Conservation (phyloP, 1,140 invertebrate species). For the Piezodorus guildinii region DNA sequence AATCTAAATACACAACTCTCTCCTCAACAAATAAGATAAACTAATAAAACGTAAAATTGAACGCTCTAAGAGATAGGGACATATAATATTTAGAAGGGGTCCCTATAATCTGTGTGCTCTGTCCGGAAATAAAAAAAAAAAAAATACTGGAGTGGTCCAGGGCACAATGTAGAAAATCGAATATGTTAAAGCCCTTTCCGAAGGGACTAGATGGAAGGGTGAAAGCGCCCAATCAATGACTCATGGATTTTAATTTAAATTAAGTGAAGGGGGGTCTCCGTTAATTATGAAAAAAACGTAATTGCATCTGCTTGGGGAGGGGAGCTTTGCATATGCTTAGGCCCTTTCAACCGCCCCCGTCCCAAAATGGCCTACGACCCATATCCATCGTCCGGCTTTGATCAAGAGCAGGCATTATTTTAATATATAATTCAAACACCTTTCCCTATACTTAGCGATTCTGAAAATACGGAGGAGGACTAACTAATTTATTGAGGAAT, state of each 20-base stretch:
- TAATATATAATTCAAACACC: too few relatives aligned
- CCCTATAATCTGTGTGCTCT: too few relatives aligned
- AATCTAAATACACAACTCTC: too few relatives aligned
- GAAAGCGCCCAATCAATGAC: constrained; percentile 21
- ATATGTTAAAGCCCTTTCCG: constrained; percentile 17
- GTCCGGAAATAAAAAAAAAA: constrained; percentile 2
- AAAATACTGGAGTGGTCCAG: neutral
- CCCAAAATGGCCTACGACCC: neutral
- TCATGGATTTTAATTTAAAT: constrained; percentile 24
- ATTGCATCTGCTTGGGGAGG: constrained; percentile 22
- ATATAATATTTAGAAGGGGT: too few relatives aligned
- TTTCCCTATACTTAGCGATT: too few relatives aligned
- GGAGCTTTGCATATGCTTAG: constrained; percentile 19
- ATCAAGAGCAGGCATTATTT: too few relatives aligned
- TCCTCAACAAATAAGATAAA: too few relatives aligned
- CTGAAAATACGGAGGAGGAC: too few relatives aligned
- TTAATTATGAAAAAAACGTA: constrained; percentile 23
- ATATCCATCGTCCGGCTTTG: too few relatives aligned
- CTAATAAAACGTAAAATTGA: too few relatives aligned
- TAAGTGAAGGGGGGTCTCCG: constrained; percentile 17
- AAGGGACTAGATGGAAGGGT: constrained; percentile 9
- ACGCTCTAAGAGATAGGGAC: too few relatives aligned
- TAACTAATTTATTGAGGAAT: too few relatives aligned
- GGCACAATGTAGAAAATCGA: constrained; percentile 19
- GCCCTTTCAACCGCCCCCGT: neutral